Base-by-base conservation (phyloP, 2,113 vertebrate genomes). In the Diphyllodes magnificus region DNA sequence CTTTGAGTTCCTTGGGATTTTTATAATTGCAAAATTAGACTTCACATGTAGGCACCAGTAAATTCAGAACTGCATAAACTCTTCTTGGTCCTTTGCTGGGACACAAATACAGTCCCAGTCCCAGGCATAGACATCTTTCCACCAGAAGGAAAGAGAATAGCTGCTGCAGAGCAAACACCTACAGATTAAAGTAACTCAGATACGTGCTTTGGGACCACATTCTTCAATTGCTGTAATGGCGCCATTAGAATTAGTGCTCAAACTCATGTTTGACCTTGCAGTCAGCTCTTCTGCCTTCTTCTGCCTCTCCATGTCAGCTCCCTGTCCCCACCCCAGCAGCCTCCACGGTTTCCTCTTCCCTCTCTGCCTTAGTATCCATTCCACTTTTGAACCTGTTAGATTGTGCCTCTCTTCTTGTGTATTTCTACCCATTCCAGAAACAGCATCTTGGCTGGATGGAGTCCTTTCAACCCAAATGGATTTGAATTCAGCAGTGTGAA, bases 11-110 rank as follows among this genome's bases (percentile, higher is more conserved):
- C 65, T 68, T 85, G 63, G 45, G 25, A 40, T 51, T 82, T 80
- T 93, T 66, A 12, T 94, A 63, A 87, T 69, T 87, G 57, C 61
- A 61, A 77, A 75, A 81, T 77, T 40, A 70, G 65, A 39, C 54
- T 37, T 90, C 27, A 25, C 63, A 70, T 35, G 47, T 10, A 65
- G 70, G 59, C 10, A 6, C 49, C 45, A 51, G 18, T 65, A 61
- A 88, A 88, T 79, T 57, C 69, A 53, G 45, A 84, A 25, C 64
- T 20, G 27, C 0, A 1, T 61, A 42, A 53, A 40, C 51, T 71
- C 56, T 23, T 19, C 64, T 47, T 24, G 10, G 45, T 45, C 12
- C 45, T 71, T 84, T 50, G 30, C 42, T 47, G 72, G 53, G 76
- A 37, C 35, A 49, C 51, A 90, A n/a, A 77, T 23, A 7, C 27